These are phyloP conservation scores for Clinocottus analis DNA, from an alignment of 2,113 vertebrate species.

Conservation along the genomic window DNA sequence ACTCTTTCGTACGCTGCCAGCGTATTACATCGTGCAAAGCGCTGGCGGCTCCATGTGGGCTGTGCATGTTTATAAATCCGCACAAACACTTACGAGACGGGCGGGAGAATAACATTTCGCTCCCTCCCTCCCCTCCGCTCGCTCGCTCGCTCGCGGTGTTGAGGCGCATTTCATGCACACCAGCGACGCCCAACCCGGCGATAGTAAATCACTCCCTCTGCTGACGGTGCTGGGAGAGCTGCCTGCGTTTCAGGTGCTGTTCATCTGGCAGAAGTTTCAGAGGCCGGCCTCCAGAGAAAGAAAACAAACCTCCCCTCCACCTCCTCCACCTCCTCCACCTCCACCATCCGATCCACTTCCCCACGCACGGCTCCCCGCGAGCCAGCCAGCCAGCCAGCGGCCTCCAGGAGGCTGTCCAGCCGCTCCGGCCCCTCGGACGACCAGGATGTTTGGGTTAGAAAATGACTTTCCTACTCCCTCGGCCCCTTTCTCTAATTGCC, in stretches of 20 bases:
- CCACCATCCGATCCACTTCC: constrained; percentile 76
- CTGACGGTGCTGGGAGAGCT: constrained; percentile 52
- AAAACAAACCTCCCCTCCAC: constrained; percentile 82
- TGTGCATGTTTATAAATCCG: constrained; percentile 53
- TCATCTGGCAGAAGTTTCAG: constrained; percentile 82
- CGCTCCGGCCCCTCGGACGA: constrained; percentile 76
- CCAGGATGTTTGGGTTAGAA: constrained; percentile 87
- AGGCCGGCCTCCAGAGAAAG: constrained; percentile 69
- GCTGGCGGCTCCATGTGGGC: constrained; percentile 24
- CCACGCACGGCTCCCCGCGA: constrained; percentile 65
- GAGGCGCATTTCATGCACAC: constrained; percentile 48
- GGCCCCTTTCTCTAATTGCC: constrained; percentile 81
- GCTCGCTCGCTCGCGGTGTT: constrained; percentile 32
- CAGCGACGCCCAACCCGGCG: constrained; percentile 1
- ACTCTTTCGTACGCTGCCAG: constrained; percentile 14
- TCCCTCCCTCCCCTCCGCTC: constrained; percentile 29
- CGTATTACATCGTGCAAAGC: constrained; percentile 11
- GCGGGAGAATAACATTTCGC: constrained; percentile 30
- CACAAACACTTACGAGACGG: constrained; percentile 52
- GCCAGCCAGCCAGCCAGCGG: constrained; percentile 62
- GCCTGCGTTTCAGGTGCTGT: constrained; percentile 74
- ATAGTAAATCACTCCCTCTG: constrained; percentile 66
- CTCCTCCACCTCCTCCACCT: too few species aligned
- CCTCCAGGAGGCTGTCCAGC: constrained; percentile 71
- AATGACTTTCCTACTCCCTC: constrained; percentile 82